These are phyloP conservation scores for Lepus timidus DNA, from an alignment of 2,113 vertebrate genomes.

Conservation along the genomic window DNA sequence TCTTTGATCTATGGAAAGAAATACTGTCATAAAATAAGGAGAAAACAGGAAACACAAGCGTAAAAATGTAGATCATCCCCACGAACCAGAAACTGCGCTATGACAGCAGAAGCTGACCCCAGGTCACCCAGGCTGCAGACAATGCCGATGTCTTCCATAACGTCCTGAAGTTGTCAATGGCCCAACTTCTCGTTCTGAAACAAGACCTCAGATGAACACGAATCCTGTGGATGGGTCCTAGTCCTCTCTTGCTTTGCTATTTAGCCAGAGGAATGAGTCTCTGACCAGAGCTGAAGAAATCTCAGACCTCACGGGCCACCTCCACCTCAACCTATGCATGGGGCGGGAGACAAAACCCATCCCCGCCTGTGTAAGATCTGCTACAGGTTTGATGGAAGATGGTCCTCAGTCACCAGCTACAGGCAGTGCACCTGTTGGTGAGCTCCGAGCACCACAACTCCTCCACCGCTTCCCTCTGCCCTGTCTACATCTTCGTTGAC, in stretches of 20 bases:
- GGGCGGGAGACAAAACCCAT: slow-evolving; percentile 91
- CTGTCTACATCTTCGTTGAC: slow-evolving; percentile 88
- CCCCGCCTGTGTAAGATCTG: slow-evolving; percentile 93
- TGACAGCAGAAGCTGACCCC: slow-evolving; percentile 95
- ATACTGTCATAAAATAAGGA: slow-evolving; percentile 98
- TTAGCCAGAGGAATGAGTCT: slow-evolving; percentile 96
- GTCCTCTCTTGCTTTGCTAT: slow-evolving; percentile 92
- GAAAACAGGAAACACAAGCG: slow-evolving; percentile 95
- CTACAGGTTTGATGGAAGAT: slow-evolving; percentile 94
- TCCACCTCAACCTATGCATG: slow-evolving; percentile 91
- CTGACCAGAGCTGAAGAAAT: slow-evolving; percentile 93
- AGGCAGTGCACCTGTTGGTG: slow-evolving; percentile 89
- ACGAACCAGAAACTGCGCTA: slow-evolving; percentile 93
- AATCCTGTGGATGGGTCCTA: slow-evolving; percentile 94
- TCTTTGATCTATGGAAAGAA: slow-evolving; percentile 96
- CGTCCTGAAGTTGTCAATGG: slow-evolving; percentile 87
- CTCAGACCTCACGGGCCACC: slow-evolving; percentile 95
- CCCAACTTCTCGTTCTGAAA: slow-evolving; percentile 89
- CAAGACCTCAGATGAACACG: slow-evolving; percentile 91
- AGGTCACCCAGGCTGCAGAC: slow-evolving; percentile 92
- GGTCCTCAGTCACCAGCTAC: slow-evolving; percentile 93
- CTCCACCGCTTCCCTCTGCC: slow-evolving; percentile 91
- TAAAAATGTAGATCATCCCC: slow-evolving; percentile 93
- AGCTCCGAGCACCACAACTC: slow-evolving; percentile 90
- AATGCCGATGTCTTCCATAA: slow-evolving; percentile 88